Percentiles rank a stretch among this genome's conserved stretches.
These are phyloP conservation scores for Pristionchus japonicus DNA, from an alignment of 2,888 invertebrate species.

Conservation along the genomic window DNA sequence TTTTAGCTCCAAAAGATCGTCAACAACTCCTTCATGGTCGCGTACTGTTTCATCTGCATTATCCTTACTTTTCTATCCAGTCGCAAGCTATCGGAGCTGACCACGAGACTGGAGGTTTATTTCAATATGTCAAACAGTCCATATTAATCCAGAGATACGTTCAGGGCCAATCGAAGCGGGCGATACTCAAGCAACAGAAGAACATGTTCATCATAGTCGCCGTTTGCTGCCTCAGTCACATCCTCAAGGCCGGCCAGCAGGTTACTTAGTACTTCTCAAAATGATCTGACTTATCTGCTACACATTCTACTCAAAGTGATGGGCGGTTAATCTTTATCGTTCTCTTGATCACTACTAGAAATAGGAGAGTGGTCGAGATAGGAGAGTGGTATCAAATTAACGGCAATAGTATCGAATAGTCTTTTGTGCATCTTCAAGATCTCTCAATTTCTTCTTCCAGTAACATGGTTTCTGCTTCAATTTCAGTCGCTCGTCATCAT, in stretches of 20 bases:
- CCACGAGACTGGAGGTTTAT: background rate
- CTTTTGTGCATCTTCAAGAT: too few relatives aligned
- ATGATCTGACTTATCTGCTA: too few relatives aligned
- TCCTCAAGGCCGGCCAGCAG: background rate
- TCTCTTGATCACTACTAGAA: too few relatives aligned
- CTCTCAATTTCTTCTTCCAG: too few relatives aligned
- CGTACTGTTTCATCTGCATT: background rate
- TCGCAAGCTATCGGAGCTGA: background rate
- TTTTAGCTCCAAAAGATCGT: background rate
- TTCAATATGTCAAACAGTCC: too few relatives aligned
- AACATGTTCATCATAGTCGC: background rate
- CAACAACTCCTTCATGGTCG: background rate
- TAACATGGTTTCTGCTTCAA: too few relatives aligned
- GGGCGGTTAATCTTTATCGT: too few relatives aligned
- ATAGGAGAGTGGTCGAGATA: too few relatives aligned
- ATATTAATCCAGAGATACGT: background rate
- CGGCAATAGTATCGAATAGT: too few relatives aligned
- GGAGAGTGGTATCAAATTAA: too few relatives aligned
- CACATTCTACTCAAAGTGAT: too few relatives aligned
- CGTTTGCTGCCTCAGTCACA: background rate
- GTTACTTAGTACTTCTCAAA: too few relatives aligned
- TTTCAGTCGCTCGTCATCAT: background rate
- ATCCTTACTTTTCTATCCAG: background rate
- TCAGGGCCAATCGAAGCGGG: background rate
- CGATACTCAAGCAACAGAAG: constrained; percentile 8